These are phyloP conservation scores for Heteropelma amictum DNA, from an alignment of 2,888 invertebrate species.

Conservation along the genomic window DNA sequence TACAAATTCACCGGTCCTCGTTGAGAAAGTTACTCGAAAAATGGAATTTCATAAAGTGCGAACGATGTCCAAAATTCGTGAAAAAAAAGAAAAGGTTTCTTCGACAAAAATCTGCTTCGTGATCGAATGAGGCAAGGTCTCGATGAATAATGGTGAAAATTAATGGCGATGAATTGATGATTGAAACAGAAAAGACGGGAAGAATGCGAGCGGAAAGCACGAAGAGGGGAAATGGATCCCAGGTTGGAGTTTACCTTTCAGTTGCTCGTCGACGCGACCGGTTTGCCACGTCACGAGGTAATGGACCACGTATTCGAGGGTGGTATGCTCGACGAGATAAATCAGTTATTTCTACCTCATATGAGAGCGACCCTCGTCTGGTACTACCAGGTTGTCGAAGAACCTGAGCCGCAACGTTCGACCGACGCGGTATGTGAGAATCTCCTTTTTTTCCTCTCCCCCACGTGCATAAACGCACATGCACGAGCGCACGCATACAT, in stretches of 20 bases:
- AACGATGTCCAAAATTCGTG: too few relatives aligned
- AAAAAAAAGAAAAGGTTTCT: background rate
- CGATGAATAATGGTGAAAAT: background rate
- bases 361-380: slow-evolving; percentile 91
- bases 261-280: slow-evolving; percentile 90
- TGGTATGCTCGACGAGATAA: slow-evolving; percentile 94
- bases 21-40: too few relatives aligned
- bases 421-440: slow-evolving; percentile 72
- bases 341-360: slow-evolving; percentile 90
- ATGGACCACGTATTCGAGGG: slow-evolving; percentile 95
- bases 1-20: too few relatives aligned
- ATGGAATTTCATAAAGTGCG: too few relatives aligned
- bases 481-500: background rate
- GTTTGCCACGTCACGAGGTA: slow-evolving; percentile 88
- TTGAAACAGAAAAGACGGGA: slow-evolving; percentile 84
- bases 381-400: slow-evolving; percentile 93
- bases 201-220: slow-evolving; percentile 95
- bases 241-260: slow-evolving; percentile 94
- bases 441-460: slow-evolving; percentile 55
- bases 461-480: slow-evolving; percentile 64
- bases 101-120: too few relatives aligned
- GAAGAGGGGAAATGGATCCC: slow-evolving; percentile 95
- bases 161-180: background rate
- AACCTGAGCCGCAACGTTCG: slow-evolving; percentile 79
- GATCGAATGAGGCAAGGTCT: too few relatives aligned